phyloP scores from a whole-genome alignment of 2,797 vertebrate genomes.

The Semaprochilodus insignis region DNA sequence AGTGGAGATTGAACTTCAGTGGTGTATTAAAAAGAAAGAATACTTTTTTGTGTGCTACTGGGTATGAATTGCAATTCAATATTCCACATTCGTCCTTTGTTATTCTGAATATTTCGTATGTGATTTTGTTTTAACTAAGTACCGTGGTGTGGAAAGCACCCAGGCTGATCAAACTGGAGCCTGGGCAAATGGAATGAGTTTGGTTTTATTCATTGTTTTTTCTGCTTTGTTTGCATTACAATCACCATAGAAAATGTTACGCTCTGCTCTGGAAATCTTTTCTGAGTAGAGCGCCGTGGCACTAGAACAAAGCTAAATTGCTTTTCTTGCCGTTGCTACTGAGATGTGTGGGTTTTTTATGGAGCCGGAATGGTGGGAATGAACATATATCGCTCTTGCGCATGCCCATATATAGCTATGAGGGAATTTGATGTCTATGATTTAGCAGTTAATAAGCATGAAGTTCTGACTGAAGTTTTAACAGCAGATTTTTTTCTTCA shows the following conservation, averaged over 20 bases:
- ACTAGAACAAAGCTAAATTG: slow-evolving; percentile 71
- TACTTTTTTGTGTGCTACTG: slow-evolving; percentile 17
- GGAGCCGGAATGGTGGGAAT: slow-evolving; percentile 51
- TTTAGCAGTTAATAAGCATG: neutral
- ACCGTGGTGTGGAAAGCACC: slow-evolving; percentile 46
- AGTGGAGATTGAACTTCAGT: slow-evolving; percentile 15
- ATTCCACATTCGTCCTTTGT: slow-evolving; percentile 29
- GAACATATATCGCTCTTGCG: slow-evolving; percentile 43
- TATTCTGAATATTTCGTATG: slow-evolving; percentile 60
- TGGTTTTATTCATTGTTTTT: slow-evolving; percentile 75
- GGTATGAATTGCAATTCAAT: slow-evolving; percentile 58
- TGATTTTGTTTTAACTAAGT: slow-evolving; percentile 62
- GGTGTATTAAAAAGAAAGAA: slow-evolving; percentile 15
- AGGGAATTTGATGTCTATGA: neutral
- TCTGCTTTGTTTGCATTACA: slow-evolving; percentile 76
- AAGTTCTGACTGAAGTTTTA: neutral
- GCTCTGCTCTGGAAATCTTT: slow-evolving; percentile 59
- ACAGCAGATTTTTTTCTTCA: neutral
- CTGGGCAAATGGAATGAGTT: slow-evolving; percentile 70
- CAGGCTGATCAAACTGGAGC: slow-evolving; percentile 66
- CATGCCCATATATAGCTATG: neutral
- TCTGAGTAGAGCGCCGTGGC: slow-evolving; percentile 61
- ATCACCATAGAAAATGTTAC: slow-evolving; percentile 73
- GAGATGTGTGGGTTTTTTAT: slow-evolving; percentile 41
- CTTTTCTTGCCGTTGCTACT: slow-evolving; percentile 57